phyloP scores from a whole-genome alignment of 2,888 invertebrate species.

The Tineola bisselliella region DNA sequence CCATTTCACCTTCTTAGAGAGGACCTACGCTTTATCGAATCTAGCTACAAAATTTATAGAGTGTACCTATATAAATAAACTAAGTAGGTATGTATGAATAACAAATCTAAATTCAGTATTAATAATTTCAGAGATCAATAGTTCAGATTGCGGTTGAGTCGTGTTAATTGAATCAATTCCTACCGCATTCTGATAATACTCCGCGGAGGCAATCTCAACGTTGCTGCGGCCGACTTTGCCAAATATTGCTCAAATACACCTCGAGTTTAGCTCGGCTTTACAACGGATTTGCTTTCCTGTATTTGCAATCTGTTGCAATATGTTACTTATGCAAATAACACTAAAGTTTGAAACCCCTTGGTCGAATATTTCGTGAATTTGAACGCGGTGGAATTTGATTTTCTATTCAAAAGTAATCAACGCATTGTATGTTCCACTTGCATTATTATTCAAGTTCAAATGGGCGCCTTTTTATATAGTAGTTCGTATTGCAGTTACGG shows the following conservation, averaged over 20 bases:
- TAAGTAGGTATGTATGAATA: background rate
- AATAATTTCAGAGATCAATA: background rate
- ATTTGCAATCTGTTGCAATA: background rate
- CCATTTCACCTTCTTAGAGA: too few species aligned
- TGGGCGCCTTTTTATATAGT: too few species aligned
- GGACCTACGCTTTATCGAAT: too few species aligned
- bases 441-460: too few species aligned
- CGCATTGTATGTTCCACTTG: too few species aligned
- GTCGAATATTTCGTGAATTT: background rate
- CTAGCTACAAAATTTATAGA: too few species aligned
- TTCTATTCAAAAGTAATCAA: too few species aligned
- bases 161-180: slow-evolving; percentile 11
- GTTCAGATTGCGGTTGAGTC: background rate
- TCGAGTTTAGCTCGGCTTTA: background rate
- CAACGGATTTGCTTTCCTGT: background rate
- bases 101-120: background rate
- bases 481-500: too few species aligned
- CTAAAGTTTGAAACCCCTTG: background rate
- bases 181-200: slow-evolving; percentile 8
- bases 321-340: slow-evolving; percentile 18
- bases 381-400: too few species aligned
- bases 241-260: slow-evolving; percentile 1
- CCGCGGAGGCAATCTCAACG: background rate
- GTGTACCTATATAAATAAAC: too few species aligned
- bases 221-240: background rate